A percentile compares a stretch with the other conserved stretches of the same genome.
Conservation (phyloP, 1,140 invertebrate species). For the Danaus melanippus region DNA sequence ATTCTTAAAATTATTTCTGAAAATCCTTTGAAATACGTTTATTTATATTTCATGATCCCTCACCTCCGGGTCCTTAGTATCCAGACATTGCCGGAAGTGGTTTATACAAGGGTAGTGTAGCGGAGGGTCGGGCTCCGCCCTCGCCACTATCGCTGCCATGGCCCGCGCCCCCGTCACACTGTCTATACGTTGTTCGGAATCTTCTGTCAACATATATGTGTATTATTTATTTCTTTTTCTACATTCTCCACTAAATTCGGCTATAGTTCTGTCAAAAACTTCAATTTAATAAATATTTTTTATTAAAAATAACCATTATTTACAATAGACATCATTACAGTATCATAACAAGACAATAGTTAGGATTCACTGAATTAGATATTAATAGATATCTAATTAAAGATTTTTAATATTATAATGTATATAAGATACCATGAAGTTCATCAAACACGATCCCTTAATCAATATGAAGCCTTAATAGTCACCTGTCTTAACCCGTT, state of each 20-base stretch:
- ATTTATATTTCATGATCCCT: constrained; percentile 8
- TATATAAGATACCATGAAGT: too few species aligned
- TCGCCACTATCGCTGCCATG: constrained; percentile 89
- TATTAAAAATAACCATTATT: neutral
- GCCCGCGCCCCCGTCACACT: constrained; percentile 88
- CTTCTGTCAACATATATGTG: constrained; percentile 57
- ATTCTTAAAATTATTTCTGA: too few species aligned
- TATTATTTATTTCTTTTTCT: too few species aligned
- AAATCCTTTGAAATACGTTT: too few species aligned
- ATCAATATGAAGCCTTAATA: neutral
- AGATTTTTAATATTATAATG: too few species aligned
- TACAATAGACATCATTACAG: neutral
- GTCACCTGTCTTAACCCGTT: constrained; percentile 87
- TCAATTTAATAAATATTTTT: neutral
- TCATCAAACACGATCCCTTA: too few species aligned
- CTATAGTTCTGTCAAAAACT: neutral
- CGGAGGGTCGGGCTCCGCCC: constrained; percentile 84
- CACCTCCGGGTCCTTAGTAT: constrained; percentile 82
- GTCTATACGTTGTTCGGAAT: constrained; percentile 84
- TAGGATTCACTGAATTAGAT: too few species aligned
- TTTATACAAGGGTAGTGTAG: constrained; percentile 95
- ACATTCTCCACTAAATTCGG: too few species aligned
- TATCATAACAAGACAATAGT: neutral
- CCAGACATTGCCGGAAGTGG: constrained; percentile 90
- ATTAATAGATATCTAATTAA: too few species aligned